phyloP scores from a whole-genome alignment of 2,888 invertebrate genomes.

The Agrochola circellaris region DNA sequence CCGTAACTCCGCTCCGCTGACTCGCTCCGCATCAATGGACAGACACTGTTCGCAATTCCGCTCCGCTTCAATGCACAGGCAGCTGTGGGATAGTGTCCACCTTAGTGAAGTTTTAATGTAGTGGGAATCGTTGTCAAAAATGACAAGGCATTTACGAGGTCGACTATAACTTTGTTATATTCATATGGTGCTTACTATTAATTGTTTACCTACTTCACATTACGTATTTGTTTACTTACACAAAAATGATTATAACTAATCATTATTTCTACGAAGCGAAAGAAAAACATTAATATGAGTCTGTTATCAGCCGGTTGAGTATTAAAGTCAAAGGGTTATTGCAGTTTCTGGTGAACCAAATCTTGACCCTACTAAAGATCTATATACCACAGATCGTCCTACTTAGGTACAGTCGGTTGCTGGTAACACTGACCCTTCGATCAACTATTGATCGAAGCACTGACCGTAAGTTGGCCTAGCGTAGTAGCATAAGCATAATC shows the following conservation, averaged over 20 bases:
- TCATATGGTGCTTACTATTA: neutral
- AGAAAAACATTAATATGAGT: slow-evolving; percentile 4
- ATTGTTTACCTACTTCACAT: neutral
- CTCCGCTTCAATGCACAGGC: too few species aligned
- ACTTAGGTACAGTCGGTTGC: neutral
- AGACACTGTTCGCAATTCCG: too few species aligned
- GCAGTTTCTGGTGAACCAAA: neutral
- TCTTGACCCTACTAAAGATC: neutral
- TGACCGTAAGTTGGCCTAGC: too few species aligned
- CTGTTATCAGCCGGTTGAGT: slow-evolving; percentile 20
- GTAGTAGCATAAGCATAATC: too few species aligned
- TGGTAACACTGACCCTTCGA: too few species aligned
- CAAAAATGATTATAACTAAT: slow-evolving; percentile 12
- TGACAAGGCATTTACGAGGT: neutral
- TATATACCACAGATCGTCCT: neutral
- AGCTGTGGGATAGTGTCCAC: neutral
- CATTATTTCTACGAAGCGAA: slow-evolving; percentile 25
- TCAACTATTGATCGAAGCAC: too few species aligned
- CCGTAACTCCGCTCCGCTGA: too few species aligned
- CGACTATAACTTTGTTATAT: too few species aligned
- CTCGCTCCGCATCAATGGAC: too few species aligned
- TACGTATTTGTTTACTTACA: slow-evolving; percentile 1
- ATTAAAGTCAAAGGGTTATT: neutral
- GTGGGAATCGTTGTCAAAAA: neutral
- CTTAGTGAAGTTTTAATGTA: neutral